phyloP scores from a whole-genome alignment of 2,113 vertebrate species.

The Brachypteracias leptosomus region DNA sequence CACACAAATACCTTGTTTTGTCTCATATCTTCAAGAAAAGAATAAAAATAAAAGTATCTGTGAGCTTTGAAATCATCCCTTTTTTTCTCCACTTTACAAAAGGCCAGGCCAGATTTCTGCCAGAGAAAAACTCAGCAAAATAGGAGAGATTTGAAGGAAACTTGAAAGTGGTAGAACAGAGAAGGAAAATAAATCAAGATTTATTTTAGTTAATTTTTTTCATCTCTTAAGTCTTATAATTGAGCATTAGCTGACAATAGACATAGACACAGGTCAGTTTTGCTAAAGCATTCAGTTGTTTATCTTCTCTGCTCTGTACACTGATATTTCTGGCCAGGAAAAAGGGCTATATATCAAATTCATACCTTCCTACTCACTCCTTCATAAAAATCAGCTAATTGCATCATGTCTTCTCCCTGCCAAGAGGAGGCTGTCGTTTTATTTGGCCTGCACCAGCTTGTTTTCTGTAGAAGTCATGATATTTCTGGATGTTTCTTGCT shows the following conservation, averaged over 20 bases:
- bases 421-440: conserved; percentile 10
- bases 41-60: background rate
- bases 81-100: background rate
- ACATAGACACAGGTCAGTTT: background rate
- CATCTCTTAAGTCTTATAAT: background rate
- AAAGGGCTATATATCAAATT: background rate
- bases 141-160: background rate
- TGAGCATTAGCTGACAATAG: background rate
- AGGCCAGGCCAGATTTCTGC: background rate
- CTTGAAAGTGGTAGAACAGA: background rate
- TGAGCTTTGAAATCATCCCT: background rate
- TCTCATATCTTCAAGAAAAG: background rate
- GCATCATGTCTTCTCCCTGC: background rate
- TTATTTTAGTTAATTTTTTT: conserved; percentile 11
- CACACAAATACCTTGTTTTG: background rate
- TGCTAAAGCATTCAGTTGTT: background rate
- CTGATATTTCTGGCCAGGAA: background rate
- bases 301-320: background rate
- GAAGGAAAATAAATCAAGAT: background rate
- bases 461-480: conserved; percentile 4
- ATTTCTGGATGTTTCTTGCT: conserved; percentile 37
- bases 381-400: conserved; percentile 19
- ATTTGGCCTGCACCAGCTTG: background rate
- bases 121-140: background rate
- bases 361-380: background rate